A percentile compares a stretch with the other conserved stretches of the same genome.
phyloP scores from a whole-genome alignment of 2,888 invertebrate genomes.

The Cryptosula pallasiana region DNA sequence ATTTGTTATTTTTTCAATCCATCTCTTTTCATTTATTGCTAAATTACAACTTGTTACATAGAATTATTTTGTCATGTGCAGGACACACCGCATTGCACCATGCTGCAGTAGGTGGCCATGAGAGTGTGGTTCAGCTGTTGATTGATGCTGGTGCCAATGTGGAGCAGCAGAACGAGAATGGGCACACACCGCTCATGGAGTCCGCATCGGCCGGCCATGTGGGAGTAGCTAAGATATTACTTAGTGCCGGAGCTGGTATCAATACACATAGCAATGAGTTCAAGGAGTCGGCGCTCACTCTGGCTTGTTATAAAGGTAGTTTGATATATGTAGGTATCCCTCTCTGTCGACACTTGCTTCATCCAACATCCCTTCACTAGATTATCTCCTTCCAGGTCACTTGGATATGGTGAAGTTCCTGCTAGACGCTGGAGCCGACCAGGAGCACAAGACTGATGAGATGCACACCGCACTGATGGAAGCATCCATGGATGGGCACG shows the following conservation, averaged over 20 bases:
- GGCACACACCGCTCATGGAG: conserved; percentile 79
- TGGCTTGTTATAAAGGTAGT: conserved; percentile 83
- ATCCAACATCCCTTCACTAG: neutral
- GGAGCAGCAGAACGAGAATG: conserved; percentile 98
- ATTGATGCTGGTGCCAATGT: conserved; percentile 87
- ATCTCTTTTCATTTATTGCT: too few relatives aligned
- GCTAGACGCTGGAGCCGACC: conserved; percentile 88
- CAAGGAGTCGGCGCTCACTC: conserved; percentile 92
- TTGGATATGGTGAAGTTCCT: conserved; percentile 94
- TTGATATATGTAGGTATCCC: neutral
- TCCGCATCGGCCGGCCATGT: conserved; percentile 55
- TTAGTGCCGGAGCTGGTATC: conserved; percentile 91
- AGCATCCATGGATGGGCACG: conserved; percentile 99
- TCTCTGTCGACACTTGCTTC: neutral
- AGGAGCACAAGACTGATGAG: conserved; percentile 98
- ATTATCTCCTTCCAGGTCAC: conserved; percentile 60
- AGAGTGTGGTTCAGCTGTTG: conserved; percentile 82
- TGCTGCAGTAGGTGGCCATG: conserved; percentile 61
- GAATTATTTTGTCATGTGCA: too few relatives aligned
- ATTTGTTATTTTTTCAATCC: too few relatives aligned
- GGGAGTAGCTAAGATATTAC: conserved; percentile 62
- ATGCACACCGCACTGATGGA: conserved; percentile 99
- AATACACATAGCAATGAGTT: conserved; percentile 99
- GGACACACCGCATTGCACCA: conserved; percentile 83
- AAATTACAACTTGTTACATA: too few relatives aligned